Evolutionary conservation across 2,888 invertebrate species (phyloP).

Genomic region (Caenorhabditis doughertyi): DNA sequence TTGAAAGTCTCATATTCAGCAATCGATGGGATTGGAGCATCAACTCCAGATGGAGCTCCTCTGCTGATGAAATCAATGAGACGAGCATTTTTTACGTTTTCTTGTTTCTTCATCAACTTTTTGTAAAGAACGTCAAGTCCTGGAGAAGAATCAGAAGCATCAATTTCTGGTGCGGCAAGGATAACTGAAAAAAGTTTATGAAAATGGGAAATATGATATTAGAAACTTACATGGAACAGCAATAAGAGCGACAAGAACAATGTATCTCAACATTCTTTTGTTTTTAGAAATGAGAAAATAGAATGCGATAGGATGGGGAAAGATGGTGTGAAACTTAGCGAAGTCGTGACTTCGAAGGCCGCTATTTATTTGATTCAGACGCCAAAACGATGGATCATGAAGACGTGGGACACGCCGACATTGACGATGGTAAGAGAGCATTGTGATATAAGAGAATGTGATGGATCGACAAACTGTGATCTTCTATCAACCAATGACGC

Average conservation of each 20-base stretch:
- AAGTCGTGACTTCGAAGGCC: conserved; percentile 49
- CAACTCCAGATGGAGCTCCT: conserved; percentile 70
- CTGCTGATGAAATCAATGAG: conserved; percentile 66
- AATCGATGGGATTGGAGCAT: conserved; percentile 69
- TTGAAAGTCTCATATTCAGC: conserved; percentile 75
- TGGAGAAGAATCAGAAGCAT: background rate
- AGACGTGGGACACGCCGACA: conserved; percentile 41
- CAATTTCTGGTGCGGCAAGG: conserved; percentile 17
- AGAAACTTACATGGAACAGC: conserved; percentile 29
- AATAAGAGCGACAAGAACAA: conserved; percentile 15
- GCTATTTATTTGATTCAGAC: conserved; percentile 54
- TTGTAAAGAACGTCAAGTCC: conserved; percentile 58
- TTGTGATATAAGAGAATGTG: conserved; percentile 29
- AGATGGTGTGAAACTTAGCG: conserved; percentile 51
- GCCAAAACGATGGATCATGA: conserved; percentile 33
- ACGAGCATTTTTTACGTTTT: conserved; percentile 63
- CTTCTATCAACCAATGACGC: conserved; percentile 63
- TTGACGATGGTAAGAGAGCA: conserved; percentile 28
- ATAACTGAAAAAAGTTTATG: conserved; percentile 11
- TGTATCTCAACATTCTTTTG: conserved; percentile 33
- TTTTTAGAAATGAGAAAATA: conserved; percentile 30
- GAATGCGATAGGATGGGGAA: background rate
- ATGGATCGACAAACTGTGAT: conserved; percentile 54
- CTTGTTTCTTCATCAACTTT: conserved; percentile 66
- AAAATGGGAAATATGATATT: background rate